Percentiles rank a stretch among this genome's conserved stretches.
Conservation (phyloP, 2,113 vertebrate species). For the Madoqua kirkii region DNA sequence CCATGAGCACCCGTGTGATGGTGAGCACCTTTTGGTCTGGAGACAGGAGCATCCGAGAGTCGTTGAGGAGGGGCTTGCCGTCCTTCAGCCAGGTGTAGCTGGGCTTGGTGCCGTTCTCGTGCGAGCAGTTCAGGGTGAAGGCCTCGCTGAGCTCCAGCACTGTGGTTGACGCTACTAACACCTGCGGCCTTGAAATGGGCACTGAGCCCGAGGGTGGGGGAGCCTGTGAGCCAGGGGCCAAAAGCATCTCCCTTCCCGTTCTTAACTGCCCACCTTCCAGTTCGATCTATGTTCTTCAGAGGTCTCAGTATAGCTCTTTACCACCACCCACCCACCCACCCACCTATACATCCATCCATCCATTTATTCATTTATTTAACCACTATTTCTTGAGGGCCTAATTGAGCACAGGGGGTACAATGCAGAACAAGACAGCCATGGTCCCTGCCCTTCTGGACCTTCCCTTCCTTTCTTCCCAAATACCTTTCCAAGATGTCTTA, state of each 20-base stretch:
- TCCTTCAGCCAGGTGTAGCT: slow-evolving; percentile 94
- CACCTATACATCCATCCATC: background rate
- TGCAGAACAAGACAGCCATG: background rate
- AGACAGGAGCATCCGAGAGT: slow-evolving; percentile 89
- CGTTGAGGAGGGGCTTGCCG: slow-evolving; percentile 87
- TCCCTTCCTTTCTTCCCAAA: background rate
- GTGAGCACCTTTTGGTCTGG: slow-evolving; percentile 91
- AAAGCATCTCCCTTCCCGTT: background rate
- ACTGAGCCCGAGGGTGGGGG: slow-evolving; percentile 77
- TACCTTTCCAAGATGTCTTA: background rate
- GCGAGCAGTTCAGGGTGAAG: slow-evolving; percentile 92
- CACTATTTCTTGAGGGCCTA: background rate
- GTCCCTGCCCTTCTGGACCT: background rate
- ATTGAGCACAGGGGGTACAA: background rate
- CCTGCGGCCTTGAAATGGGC: slow-evolving; percentile 88
- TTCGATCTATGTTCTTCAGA: background rate
- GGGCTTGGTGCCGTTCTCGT: slow-evolving; percentile 92
- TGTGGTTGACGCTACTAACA: slow-evolving; percentile 86
- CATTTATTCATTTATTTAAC: background rate
- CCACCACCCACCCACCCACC: background rate
- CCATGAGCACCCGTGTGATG: slow-evolving; percentile 90
- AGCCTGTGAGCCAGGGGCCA: background rate
- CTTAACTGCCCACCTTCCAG: background rate
- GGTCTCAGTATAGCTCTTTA: background rate
- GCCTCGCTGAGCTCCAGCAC: slow-evolving; percentile 93